Base-by-base conservation (phyloP, 2,113 vertebrate genomes). In the Gila orcuttii region DNA sequence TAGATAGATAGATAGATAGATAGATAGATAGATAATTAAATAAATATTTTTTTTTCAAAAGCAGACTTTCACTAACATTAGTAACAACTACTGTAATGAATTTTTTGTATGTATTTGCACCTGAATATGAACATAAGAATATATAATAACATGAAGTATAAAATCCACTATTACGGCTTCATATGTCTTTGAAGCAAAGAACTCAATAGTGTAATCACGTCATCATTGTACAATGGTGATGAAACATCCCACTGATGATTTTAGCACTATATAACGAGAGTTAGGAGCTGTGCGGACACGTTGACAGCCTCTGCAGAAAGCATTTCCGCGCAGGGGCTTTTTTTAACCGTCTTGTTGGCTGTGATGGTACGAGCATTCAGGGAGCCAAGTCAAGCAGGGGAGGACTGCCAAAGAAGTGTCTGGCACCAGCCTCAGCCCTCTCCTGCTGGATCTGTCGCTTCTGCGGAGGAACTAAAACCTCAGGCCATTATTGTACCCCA, bases 331-430 rank as follows among this genome's bases (percentile, higher is more conserved):
- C 87, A 88, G 88, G 89, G 89, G 86, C 83, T 91, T 89, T 90
- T 82, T 91, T 91, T 92, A 93, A 92, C 91, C 86, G 86, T 89
- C 89, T 92, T 92, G 89, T 91, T 93, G 93, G 91, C 91, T 90
- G 88, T 36, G 82, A 85, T 85, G 75, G 83, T 86, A 79, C 59
- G 13, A 84, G 88, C 71, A 85, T 89, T 88, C 83, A 57, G 81
- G 80, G 85, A 89, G 93, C 93, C 93, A 94, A 94, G 90, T 87
- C 87, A 90, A 91, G 91, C 84, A 89, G 92, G 71, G 89, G 86
- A 88, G 86, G 86, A 87, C 87, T 94, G 94, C 93, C 93, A 95
- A 92, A 92, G 88, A 93, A 92, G 90, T 91, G 90, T 93, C 93
- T 94, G 93, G 93, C 92, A 93, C 79, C 79, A 88, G 88, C 88